phyloP scores from a whole-genome alignment of 2,888 invertebrate genomes.

The Ernsta delagoae region DNA sequence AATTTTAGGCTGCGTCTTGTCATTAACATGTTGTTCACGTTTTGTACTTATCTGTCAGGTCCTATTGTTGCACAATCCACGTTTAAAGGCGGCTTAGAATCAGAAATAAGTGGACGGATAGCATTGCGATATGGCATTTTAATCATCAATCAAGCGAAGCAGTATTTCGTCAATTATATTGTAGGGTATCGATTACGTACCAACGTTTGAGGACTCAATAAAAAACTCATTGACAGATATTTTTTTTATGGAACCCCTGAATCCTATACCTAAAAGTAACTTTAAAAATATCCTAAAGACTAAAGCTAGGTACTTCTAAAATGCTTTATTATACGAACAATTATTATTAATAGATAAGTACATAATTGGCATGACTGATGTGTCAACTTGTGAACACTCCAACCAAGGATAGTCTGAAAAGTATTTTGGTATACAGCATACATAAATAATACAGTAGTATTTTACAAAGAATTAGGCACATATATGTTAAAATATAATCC shows the following conservation, averaged over 20 bases:
- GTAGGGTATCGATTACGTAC: constrained; percentile 20
- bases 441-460: no score
- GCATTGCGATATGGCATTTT: constrained; percentile 57
- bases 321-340: no score
- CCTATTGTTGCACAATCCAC: constrained; percentile 48
- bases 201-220: constrained; percentile 13
- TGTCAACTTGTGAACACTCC: no score
- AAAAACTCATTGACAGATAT: not conserved
- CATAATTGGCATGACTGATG: no score
- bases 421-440: no score
- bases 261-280: not conserved
- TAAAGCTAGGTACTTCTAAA: no score
- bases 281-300: not conserved
- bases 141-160: constrained; percentile 64
- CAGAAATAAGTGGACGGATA: constrained; percentile 50
- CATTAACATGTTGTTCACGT: constrained; percentile 59
- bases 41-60: constrained; percentile 50
- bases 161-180: constrained; percentile 39
- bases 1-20: constrained; percentile 61
- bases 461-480: no score
- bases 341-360: no score
- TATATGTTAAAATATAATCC: no score
- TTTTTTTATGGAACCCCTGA: not conserved
- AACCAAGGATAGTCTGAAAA: no score
- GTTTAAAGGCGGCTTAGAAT: constrained; percentile 18